Percentiles rank a stretch among this genome's conserved stretches.
Conservation (phyloP, 2,888 invertebrate genomes). For the Cephalotes varians region DNA sequence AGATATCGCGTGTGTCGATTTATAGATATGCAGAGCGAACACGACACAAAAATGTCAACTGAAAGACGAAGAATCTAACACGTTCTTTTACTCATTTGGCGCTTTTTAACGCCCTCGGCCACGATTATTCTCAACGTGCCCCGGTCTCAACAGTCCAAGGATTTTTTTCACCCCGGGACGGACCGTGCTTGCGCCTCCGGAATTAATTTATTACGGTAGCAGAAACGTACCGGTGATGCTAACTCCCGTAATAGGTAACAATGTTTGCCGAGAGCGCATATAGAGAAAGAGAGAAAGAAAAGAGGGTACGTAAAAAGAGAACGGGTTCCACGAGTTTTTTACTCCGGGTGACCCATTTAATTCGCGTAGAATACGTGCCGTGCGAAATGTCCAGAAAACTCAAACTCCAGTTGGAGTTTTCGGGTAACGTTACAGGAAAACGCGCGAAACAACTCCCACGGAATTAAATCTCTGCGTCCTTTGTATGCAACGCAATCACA, state of each 20-base stretch:
- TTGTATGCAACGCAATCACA: constrained; percentile 16
- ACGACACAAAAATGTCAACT: constrained; percentile 16
- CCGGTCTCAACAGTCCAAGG: constrained; percentile 50
- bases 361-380: constrained; percentile 67
- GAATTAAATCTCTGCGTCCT: constrained; percentile 45
- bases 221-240: constrained; percentile 69
- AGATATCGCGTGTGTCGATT: neutral
- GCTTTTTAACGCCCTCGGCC: constrained; percentile 57
- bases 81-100: constrained; percentile 38
- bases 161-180: constrained; percentile 40
- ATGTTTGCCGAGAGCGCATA: constrained; percentile 69
- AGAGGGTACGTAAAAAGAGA: constrained; percentile 61
- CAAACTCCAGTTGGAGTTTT: constrained; percentile 54
- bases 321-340: constrained; percentile 70
- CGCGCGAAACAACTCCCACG: constrained; percentile 43
- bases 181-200: constrained; percentile 54
- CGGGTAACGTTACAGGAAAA: constrained; percentile 38
- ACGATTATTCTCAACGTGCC: constrained; percentile 58
- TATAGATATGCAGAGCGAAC: neutral
- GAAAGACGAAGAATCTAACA: constrained; percentile 39
- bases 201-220: constrained; percentile 78
- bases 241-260: constrained; percentile 76
- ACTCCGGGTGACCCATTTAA: constrained; percentile 72
- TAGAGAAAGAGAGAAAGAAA: constrained; percentile 66
- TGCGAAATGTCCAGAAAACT: constrained; percentile 59